Percentiles rank a stretch among this genome's conserved stretches.
Conservation (phyloP, 2,113 vertebrate species). For the Eretmochelys imbricata region DNA sequence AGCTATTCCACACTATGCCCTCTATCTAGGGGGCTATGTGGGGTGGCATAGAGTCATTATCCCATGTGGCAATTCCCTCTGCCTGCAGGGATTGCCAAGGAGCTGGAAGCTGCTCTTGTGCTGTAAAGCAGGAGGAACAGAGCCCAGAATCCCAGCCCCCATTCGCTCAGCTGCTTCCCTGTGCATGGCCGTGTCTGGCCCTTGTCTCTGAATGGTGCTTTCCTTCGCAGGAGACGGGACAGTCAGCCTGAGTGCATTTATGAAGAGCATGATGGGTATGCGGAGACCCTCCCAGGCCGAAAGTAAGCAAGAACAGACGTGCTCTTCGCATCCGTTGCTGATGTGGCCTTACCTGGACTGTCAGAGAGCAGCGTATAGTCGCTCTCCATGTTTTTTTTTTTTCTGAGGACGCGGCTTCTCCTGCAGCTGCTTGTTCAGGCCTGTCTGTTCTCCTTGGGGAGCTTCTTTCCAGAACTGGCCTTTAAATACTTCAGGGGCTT, state of each 20-base stretch:
- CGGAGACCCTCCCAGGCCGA: neutral
- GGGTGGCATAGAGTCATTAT: neutral
- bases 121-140: neutral
- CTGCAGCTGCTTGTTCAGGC: neutral
- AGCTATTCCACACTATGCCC: no score
- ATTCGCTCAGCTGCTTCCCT: neutral
- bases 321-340: neutral
- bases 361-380: neutral
- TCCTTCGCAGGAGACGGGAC: neutral
- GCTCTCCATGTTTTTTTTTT: neutral
- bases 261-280: no score
- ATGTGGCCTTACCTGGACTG: neutral
- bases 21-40: no score
- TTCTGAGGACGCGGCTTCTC: neutral
- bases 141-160: neutral
- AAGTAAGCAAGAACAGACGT: neutral
- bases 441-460: neutral
- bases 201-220: neutral
- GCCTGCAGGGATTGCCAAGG: neutral
- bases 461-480: neutral
- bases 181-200: neutral
- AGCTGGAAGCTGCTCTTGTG: neutral
- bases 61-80: neutral
- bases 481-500: neutral
- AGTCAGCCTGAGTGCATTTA: neutral